Conservation (phyloP, 2,888 invertebrate species). For the Brenthis daphne region DNA sequence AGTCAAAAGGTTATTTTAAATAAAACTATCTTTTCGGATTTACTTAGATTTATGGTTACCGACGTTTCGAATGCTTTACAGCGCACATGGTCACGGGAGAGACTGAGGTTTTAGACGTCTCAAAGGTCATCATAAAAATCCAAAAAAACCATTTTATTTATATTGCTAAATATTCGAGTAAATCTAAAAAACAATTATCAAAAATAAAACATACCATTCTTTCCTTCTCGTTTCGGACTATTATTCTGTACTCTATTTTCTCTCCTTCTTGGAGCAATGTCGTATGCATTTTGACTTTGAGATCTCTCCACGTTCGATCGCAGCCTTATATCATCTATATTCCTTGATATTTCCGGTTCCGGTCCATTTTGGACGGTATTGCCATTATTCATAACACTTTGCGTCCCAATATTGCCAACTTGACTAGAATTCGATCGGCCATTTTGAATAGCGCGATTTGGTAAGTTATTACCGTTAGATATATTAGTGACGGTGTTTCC, state of each 20-base stretch:
- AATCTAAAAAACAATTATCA: not conserved
- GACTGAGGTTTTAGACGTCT: too few species aligned
- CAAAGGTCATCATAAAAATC: too few species aligned
- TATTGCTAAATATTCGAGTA: too few species aligned
- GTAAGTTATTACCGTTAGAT: constrained; percentile 42
- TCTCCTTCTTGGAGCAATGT: constrained; percentile 51
- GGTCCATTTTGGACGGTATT: constrained; percentile 9
- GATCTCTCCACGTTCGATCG: constrained; percentile 63
- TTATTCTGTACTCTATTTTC: constrained; percentile 57
- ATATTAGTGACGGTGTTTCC: constrained; percentile 47
- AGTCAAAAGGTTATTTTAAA: not conserved
- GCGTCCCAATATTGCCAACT: constrained; percentile 18
- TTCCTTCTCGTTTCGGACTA: constrained; percentile 60
- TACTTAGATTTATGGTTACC: too few species aligned
- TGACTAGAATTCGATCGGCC: constrained; percentile 20
- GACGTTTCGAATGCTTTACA: too few species aligned
- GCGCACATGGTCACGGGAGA: too few species aligned
- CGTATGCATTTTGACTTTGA: constrained; percentile 67
- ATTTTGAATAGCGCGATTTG: constrained; percentile 13
- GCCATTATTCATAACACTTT: constrained; percentile 12
- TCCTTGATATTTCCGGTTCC: constrained; percentile 25
- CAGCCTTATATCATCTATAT: constrained; percentile 46
- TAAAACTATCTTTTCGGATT: too few species aligned
- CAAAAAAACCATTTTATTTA: too few species aligned
- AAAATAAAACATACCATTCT: constrained; percentile 52